A percentile compares a stretch with the other conserved stretches of the same genome.
Evolutionary conservation across 2,888 invertebrate species (phyloP).

Genomic region (Epirrita christyi): DNA sequence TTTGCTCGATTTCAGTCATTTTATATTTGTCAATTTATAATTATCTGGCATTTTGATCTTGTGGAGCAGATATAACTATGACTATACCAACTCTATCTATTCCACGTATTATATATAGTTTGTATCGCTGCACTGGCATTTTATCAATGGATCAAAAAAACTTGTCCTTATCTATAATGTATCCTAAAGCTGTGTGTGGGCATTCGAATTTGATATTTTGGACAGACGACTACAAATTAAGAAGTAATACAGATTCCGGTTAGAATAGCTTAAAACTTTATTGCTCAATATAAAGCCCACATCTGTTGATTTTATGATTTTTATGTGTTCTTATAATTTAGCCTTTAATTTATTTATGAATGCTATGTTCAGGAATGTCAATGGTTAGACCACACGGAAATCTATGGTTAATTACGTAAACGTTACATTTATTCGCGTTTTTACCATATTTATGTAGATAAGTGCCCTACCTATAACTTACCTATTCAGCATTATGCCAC

Average conservation of each 20-base stretch:
- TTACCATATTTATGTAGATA: neutral
- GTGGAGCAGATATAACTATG: no score
- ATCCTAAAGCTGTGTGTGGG: neutral
- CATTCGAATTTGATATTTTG: conserved; percentile 1
- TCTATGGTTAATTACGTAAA: conserved; percentile 2
- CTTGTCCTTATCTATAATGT: no score
- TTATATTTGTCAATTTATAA: no score
- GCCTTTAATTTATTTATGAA: conserved; percentile 14
- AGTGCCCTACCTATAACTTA: no score
- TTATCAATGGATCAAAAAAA: neutral
- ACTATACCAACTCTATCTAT: no score
- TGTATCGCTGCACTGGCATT: no score
- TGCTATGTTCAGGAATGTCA: conserved; percentile 6
- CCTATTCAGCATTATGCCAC: no score
- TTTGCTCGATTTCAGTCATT: no score
- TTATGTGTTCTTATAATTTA: conserved; percentile 2
- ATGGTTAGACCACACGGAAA: conserved; percentile 16
- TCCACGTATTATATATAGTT: no score
- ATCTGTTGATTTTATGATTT: neutral
- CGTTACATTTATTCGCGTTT: neutral
- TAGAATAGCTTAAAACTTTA: neutral
- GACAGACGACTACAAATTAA: conserved; percentile 8
- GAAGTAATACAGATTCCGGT: conserved; percentile 8
- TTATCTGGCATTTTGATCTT: no score
- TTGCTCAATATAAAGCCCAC: conserved; percentile 6